phyloP scores from a whole-genome alignment of 2,888 invertebrate species.

The Drosophila fulvimacula region DNA sequence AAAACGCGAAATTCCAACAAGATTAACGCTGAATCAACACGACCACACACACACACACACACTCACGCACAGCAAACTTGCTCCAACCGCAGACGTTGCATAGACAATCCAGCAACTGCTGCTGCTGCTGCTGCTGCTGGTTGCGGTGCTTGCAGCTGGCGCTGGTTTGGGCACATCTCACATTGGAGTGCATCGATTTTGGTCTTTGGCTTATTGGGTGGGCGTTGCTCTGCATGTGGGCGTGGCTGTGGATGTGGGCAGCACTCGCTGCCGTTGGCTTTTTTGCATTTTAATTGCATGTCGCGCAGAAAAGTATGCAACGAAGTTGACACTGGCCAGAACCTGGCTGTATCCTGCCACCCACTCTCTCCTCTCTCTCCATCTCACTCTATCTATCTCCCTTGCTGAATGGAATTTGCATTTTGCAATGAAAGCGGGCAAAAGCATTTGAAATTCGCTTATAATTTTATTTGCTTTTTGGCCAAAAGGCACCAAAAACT shows the following conservation, averaged over 20 bases:
- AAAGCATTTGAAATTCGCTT: constrained; percentile 71
- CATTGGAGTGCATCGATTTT: constrained; percentile 76
- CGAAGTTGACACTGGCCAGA: constrained; percentile 52
- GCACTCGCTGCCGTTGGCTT: constrained; percentile 55
- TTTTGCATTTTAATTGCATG: constrained; percentile 82
- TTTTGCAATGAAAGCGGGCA: constrained; percentile 62
- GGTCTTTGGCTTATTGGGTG: constrained; percentile 56
- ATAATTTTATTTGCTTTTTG: constrained; percentile 74
- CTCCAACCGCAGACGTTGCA: constrained; percentile 73
- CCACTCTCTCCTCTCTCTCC: constrained; percentile 3
- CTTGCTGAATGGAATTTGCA: constrained; percentile 73
- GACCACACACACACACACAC: constrained; percentile 24
- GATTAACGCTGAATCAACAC: constrained; percentile 77
- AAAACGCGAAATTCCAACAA: constrained; percentile 77
- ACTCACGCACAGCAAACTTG: constrained; percentile 55
- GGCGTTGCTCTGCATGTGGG: background rate
- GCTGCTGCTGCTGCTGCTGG: constrained; percentile 49
- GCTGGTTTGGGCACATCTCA: constrained; percentile 4
- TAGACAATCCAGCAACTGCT: constrained; percentile 53
- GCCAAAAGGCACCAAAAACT: constrained; percentile 45
- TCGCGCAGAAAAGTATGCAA: constrained; percentile 73
- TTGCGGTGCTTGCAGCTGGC: constrained; percentile 23
- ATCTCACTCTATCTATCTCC: too few species aligned
- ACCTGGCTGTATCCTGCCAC: background rate
- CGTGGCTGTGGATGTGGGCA: background rate